Evolutionary conservation across 2,113 vertebrate species (phyloP).

Genomic region (Cinclus cinclus): DNA sequence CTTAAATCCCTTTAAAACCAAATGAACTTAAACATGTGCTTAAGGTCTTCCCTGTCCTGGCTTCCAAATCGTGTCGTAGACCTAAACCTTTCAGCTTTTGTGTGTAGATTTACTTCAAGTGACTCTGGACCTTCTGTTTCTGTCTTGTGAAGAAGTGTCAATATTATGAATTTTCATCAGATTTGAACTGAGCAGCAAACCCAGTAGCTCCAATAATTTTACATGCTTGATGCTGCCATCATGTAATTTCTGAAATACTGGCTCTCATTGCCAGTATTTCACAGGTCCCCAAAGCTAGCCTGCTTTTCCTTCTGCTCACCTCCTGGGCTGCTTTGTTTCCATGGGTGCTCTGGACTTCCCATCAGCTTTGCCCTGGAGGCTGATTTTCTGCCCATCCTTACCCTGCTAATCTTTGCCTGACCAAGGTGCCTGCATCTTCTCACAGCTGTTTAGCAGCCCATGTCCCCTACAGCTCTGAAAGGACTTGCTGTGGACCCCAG

Average conservation of each 20-base stretch:
- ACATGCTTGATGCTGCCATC: neutral
- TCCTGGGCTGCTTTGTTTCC: neutral
- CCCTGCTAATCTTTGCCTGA: neutral
- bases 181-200: neutral
- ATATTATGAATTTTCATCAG: neutral
- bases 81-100: neutral
- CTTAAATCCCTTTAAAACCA: neutral
- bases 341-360: neutral
- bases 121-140: rapidly evolving
- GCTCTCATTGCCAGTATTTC: neutral
- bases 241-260: neutral
- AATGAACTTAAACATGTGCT: neutral
- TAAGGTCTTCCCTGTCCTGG: neutral
- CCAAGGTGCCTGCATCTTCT: neutral
- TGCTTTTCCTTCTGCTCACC: neutral
- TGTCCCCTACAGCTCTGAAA: neutral
- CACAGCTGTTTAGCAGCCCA: neutral
- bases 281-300: neutral
- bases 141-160: neutral
- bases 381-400: neutral
- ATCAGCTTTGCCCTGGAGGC: neutral
- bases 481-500: neutral
- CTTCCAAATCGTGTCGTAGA: neutral
- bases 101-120: rapidly evolving
- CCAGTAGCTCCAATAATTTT: neutral